Base-by-base conservation (phyloP, 2,888 invertebrate species). In the Synergus laeviventris region DNA sequence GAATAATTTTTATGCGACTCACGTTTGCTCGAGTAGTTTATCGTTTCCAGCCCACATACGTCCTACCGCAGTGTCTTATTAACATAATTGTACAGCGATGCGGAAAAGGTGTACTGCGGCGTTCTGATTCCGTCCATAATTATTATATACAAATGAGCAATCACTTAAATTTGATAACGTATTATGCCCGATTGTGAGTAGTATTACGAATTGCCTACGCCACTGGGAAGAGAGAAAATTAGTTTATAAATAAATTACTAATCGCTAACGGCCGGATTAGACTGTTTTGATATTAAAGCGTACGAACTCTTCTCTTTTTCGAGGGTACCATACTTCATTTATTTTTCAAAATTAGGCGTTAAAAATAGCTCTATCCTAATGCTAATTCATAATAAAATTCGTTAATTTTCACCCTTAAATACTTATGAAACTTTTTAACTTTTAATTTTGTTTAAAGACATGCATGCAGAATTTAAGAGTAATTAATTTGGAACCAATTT, bases 251-350 rank as follows among this genome's bases (percentile, higher is more conserved):
- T 87, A 84, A 78, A 81, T 81, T 78, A 79, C 87, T 89, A 89
- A 84, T 83, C 81, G 84, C 89, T 89, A 89, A 89, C 87, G 89
- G 89, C 89, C 89, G 89, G 90, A 90, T 89, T 86, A 83, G 82
- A 87, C 86, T 88, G 85, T 89, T 87, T 85, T 84, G 86, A 86
- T 86, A 86, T 84, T 79, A 82, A 85, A 83, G 84, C 84, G 49
- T 45, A 54, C 49, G n/a, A 70, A 31, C 9, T 49, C 31, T 49
- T 45, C n/a, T 66, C 31, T 45, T 66, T 45, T 45, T 49, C 4
- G 31, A 70, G 70, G 70, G 70, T 70, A 70, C 70, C 49, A 24
- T 70, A 70, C 70, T 70, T 70, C 70, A 70, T 24, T 45, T 24
- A 0, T 39, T 62, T 36, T 36, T 9, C 0, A 18, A 54, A 59